These are phyloP conservation scores for Malurus alboscapulatus DNA, from an alignment of 2,113 vertebrate species.

Conservation along the genomic window DNA sequence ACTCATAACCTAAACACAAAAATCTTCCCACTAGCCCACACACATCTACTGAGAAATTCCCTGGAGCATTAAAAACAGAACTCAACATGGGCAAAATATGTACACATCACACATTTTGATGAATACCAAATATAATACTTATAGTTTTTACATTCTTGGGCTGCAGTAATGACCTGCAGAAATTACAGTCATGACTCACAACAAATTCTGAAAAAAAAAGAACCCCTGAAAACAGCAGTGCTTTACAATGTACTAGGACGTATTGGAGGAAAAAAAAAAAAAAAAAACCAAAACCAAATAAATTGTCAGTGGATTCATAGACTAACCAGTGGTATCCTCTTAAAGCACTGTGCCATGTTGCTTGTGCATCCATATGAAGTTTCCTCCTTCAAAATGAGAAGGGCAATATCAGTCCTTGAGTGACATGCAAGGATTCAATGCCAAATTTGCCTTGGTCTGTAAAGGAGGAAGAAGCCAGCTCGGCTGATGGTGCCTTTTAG, in stretches of 20 bases:
- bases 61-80: not conserved
- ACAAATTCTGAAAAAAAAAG: not conserved
- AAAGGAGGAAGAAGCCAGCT: not conserved
- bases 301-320: not conserved
- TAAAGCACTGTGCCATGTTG: not conserved
- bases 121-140: not conserved
- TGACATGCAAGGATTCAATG: not conserved
- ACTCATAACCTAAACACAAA: not conserved
- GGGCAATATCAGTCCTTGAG: not conserved
- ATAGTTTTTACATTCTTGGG: not conserved
- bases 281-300: not conserved
- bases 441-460: not conserved
- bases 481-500: not conserved
- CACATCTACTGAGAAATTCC: not conserved
- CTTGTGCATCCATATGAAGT: not conserved
- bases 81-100: not conserved
- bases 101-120: not conserved
- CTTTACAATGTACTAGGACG: not conserved
- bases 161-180: not conserved
- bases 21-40: not conserved
- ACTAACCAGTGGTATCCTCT: not conserved
- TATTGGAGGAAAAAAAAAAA: not conserved
- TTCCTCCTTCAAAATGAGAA: not conserved
- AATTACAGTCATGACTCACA: not conserved
- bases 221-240: not conserved